Conservation (phyloP, 2,888 invertebrate genomes). For the Rugalucina vietnamica region DNA sequence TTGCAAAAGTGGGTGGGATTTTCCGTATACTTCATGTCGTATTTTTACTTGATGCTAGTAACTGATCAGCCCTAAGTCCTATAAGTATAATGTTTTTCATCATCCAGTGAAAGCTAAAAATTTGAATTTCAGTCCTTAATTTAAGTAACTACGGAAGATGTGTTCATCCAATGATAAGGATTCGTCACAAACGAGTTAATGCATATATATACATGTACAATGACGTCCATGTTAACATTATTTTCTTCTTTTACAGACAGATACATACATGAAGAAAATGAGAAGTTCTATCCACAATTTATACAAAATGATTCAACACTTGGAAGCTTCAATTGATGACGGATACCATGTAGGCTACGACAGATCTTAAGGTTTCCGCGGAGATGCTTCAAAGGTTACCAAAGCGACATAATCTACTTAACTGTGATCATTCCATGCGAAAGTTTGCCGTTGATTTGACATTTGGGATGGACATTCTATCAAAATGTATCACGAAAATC, state of each 20-base stretch:
- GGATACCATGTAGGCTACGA: neutral
- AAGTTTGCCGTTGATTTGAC: neutral
- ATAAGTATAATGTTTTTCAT: too few relatives aligned
- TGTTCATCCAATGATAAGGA: too few relatives aligned
- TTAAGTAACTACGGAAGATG: too few relatives aligned
- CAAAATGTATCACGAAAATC: neutral
- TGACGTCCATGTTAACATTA: neutral
- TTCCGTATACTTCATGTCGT: too few relatives aligned
- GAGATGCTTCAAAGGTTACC: neutral
- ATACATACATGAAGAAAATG: constrained; percentile 48
- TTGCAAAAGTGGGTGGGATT: too few relatives aligned
- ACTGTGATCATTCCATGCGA: neutral
- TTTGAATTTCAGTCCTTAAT: too few relatives aligned
- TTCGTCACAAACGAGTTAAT: too few relatives aligned
- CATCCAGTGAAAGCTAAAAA: too few relatives aligned
- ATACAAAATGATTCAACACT: constrained; percentile 11
- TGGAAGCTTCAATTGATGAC: constrained; percentile 3
- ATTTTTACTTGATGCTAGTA: too few relatives aligned
- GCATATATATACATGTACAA: too few relatives aligned
- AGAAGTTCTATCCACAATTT: constrained; percentile 41
- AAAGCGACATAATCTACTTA: neutral
- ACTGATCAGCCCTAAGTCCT: too few relatives aligned
- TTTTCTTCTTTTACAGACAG: constrained; percentile 42
- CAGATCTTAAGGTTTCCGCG: neutral
- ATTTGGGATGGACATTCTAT: constrained; percentile 8